Evolutionary conservation across 2,113 vertebrate genomes (phyloP), one percentile per base, ranked within the genome.

Genomic region (Anhinga anhinga): DNA sequence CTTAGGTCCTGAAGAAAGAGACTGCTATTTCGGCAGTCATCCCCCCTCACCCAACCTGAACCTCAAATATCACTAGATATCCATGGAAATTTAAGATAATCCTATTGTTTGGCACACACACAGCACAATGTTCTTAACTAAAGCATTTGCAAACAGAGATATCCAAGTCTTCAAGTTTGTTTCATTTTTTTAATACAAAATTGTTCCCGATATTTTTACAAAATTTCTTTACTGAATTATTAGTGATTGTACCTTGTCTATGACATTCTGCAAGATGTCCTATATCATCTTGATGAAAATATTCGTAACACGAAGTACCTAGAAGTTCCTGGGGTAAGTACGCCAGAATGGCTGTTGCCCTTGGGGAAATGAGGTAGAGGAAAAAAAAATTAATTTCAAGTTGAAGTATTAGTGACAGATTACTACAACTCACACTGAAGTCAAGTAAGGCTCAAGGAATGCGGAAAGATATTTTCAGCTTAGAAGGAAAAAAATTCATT

Each of bases 271-370:
- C 99, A 63, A 99, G 98, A 94, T 99, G 99, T 82, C 98, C 98
- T 96, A 99, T 99, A 97, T 99, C 99, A 55, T 99, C 99, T 98
- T 99, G 99, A 92, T 99, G 99, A 96, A 99, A 99, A 98, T 99
- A 99, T 88, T 99, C 99, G 0, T 99, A 99, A 98, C 99, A 99
- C 2, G 99, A 99, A 34, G 99, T 99, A 94, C 99, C 99, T 97
- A 99, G 98, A 94, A 99, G 99, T 96, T 99, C 99, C 95, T 99
- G 99, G 86, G 99, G 99, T 98, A 99, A 98, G 97, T 99, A 99
- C 34, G 99, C 99, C 61, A 99, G 98, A 95, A 99, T 99, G 86
- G 99, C 99, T 22, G 99, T 99, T 79, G 99, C 99, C 98, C 99
- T 99, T 94, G 88, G 89, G 36, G 78, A 82, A 87, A 13, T 40